These are phyloP conservation scores for Argynnis bischoffii DNA, from an alignment of 2,888 invertebrate species.

Conservation along the genomic window DNA sequence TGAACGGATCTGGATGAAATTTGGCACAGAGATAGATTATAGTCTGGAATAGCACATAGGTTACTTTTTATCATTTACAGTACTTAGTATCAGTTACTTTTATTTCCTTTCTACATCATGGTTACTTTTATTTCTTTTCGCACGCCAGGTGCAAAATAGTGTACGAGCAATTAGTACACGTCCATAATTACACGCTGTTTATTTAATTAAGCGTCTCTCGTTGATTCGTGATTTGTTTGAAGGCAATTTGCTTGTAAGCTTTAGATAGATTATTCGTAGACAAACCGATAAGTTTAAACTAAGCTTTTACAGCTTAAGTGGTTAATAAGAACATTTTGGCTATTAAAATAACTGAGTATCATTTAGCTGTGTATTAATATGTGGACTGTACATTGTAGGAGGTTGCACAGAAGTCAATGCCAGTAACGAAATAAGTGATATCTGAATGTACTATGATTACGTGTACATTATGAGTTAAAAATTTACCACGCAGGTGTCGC, in stretches of 20 bases:
- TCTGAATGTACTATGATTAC: too few relatives aligned
- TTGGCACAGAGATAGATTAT: too few relatives aligned
- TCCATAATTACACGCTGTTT: conserved; percentile 31
- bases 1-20: too few relatives aligned
- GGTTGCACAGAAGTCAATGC: too few relatives aligned
- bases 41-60: too few relatives aligned
- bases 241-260: conserved; percentile 26
- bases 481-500: conserved; percentile 88
- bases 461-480: too few relatives aligned
- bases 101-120: background rate
- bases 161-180: conserved; percentile 7
- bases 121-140: background rate
- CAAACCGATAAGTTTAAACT: background rate
- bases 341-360: background rate
- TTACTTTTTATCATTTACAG: too few relatives aligned
- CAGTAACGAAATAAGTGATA: too few relatives aligned
- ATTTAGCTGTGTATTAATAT: too few relatives aligned
- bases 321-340: background rate
- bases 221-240: conserved; percentile 35
- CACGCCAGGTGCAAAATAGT: conserved; percentile 1
- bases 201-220: conserved; percentile 38
- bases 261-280: background rate
- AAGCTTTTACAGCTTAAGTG: background rate
- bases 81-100: background rate
- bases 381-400: too few relatives aligned